These are phyloP conservation scores for Saturnia pavonia DNA, from an alignment of 2,888 invertebrate genomes.

Conservation along the genomic window DNA sequence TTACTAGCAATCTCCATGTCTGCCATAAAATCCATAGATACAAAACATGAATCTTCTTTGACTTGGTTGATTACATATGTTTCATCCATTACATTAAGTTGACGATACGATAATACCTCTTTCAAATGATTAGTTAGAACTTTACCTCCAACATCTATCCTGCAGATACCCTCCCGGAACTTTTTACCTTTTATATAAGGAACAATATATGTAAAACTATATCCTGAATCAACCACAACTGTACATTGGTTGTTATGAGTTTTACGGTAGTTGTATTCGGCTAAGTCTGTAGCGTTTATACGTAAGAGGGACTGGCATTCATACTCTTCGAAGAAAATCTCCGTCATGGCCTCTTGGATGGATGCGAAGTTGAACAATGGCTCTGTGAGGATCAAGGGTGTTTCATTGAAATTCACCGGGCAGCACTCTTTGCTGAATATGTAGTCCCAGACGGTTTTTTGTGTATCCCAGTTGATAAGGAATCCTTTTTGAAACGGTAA, in stretches of 20 bases:
- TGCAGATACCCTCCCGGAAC: slow-evolving; percentile 84
- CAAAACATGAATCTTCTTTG: slow-evolving; percentile 98
- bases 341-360: slow-evolving; percentile 95
- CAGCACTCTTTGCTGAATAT: slow-evolving; percentile 93
- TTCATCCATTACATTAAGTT: slow-evolving; percentile 99
- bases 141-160: slow-evolving; percentile 98
- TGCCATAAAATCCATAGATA: slow-evolving; percentile 90
- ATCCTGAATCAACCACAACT: slow-evolving; percentile 96
- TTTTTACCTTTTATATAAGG: slow-evolving; percentile 93
- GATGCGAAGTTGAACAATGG: slow-evolving; percentile 96
- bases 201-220: slow-evolving; percentile 96
- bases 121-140: slow-evolving; percentile 98
- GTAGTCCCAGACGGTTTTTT: slow-evolving; percentile 98
- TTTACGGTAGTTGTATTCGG: slow-evolving; percentile 85
- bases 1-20: slow-evolving; percentile 88
- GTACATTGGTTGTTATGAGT: slow-evolving; percentile 84
- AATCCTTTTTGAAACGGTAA: slow-evolving; percentile 97
- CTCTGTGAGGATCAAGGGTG: slow-evolving; percentile 94
- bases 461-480: slow-evolving; percentile 96
- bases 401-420: slow-evolving; percentile 88
- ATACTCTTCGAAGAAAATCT: slow-evolving; percentile 99
- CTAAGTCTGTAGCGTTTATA: slow-evolving; percentile 90
- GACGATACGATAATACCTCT: slow-evolving; percentile 97
- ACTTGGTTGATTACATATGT: slow-evolving; percentile 99
- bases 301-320: slow-evolving; percentile 92